Base-by-base conservation (phyloP, 2,797 vertebrate genomes). In the Acanthurus lineatus region DNA sequence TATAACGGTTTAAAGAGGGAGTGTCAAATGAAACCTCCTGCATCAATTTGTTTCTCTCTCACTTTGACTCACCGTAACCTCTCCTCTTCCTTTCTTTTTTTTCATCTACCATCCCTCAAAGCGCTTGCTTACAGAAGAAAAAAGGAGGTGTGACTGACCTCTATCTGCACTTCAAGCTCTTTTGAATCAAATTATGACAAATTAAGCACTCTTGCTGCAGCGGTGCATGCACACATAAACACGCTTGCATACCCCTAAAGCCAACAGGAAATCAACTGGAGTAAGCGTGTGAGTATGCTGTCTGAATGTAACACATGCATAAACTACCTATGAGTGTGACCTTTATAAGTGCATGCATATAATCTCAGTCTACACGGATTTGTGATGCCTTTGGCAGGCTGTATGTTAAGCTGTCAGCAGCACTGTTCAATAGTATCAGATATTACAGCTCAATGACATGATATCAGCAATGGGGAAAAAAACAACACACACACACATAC, bases 1-100 rank as follows among this genome's bases (percentile, higher is more conserved):
- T 86, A 6, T 54, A 76, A 86, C 88, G 44, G 89, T 86, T 88
- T 57, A 71, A 89, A 76, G 58, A 65, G 69, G 86, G 88, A 57
- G 90, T 73, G 85, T 56, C 69, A 40, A 17, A 14, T 32, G 49
- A 89, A 89, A 87, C 79, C 48, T 1, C 20, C 54, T 35, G 74
- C 79, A 69, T 79, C 79, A 63, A 60, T 68, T 49, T 3, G 42
- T 56, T 47, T 79, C 40, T 44, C 62, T 82, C 62, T 82, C 54
- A 19, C n/a, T 89, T 67, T 90, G 88, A 91, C 68, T 88, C 73
- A 48, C 51, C 35, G 45, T 19, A 78, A 49, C 78, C 42, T 70
- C 52, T 40, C 51, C 61, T 56, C 75, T 86, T 86, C 84, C 87
- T 87, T 61, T 74, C 73, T 64, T 0, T 42, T 72, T 57, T 35